Conservation (phyloP, 2,113 vertebrate species). For the Melanerpes aurifrons region DNA sequence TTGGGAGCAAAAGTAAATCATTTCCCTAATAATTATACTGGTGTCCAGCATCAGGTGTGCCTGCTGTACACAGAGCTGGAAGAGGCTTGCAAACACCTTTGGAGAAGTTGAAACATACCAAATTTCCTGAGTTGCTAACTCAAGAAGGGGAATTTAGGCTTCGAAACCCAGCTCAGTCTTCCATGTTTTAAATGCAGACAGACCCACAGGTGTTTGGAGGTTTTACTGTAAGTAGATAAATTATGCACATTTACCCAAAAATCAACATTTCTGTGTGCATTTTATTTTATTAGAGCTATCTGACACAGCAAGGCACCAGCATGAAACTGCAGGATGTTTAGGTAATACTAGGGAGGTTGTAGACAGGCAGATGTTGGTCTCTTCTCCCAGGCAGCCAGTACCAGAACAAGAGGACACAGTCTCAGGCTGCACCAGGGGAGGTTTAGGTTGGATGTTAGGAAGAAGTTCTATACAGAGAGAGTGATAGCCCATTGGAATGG, state of each 20-base stretch:
- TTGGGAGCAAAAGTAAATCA: rapidly evolving
- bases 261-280: background rate
- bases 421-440: too few species aligned
- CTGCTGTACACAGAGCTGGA: background rate
- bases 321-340: background rate
- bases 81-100: background rate
- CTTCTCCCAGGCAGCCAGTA: too few species aligned
- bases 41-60: background rate
- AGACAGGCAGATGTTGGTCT: too few species aligned
- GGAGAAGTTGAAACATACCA: background rate
- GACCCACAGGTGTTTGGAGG: rapidly evolving
- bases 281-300: background rate
- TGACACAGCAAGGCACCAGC: background rate
- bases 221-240: background rate
- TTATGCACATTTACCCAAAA: background rate
- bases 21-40: background rate
- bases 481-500: too few species aligned
- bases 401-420: too few species aligned
- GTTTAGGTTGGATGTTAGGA: too few species aligned
- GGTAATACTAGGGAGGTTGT: background rate
- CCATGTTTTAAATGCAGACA: background rate
- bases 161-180: background rate
- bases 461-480: too few species aligned
- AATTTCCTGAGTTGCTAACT: background rate
- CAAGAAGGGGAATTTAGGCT: background rate